Base-by-base conservation (phyloP, 2,888 invertebrate species). In the Phaedon cochleariae region DNA sequence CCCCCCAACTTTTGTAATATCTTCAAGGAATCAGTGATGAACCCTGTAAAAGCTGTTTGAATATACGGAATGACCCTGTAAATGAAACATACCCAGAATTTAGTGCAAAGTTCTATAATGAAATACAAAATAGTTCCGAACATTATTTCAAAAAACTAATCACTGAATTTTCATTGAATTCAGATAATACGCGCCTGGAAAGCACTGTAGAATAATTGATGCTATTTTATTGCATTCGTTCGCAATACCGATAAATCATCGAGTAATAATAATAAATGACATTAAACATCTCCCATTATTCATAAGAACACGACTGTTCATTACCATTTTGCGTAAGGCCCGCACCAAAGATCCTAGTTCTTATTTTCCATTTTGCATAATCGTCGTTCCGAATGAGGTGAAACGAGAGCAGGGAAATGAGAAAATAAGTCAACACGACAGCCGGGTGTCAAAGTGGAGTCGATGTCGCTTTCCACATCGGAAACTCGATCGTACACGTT, bases 361-460 rank as follows among this genome's bases (percentile, higher is more conserved):
- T 31, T 29, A 26, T 34, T 53, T 41, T 59, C 49, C 26, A 53
- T 53, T 65, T 65, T 62, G 59, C 65, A 62, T 65, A 65, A 65
- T 65, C 65, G 65, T 45, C 59, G 41, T 53, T 62, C 58, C 59
- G 62, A 60, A 65, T 65, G 62, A 29, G 26, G 58, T 53, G 59
- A 46, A 53, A 57, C 52, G 58, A 54, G 46, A 48, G 20, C 58
- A 37, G 61, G 69, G 69, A 69, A 69, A 65, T 64, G 65, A 53
- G 69, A 61, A 65, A 69, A 69, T 67, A 63, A 69, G 69, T 69
- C 62, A 34, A 59, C 63, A 45, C 51, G 10, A 20, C 31, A 17
- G 10, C 34, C 21, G 4, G n/a, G 15, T 15, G 31, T 18, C 53
- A n/a, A 20, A 26, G 20, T 9, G 31, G 31, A 52, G 29, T 52